Conservation (phyloP, 2,113 vertebrate genomes). For the Rafetus swinhoei region DNA sequence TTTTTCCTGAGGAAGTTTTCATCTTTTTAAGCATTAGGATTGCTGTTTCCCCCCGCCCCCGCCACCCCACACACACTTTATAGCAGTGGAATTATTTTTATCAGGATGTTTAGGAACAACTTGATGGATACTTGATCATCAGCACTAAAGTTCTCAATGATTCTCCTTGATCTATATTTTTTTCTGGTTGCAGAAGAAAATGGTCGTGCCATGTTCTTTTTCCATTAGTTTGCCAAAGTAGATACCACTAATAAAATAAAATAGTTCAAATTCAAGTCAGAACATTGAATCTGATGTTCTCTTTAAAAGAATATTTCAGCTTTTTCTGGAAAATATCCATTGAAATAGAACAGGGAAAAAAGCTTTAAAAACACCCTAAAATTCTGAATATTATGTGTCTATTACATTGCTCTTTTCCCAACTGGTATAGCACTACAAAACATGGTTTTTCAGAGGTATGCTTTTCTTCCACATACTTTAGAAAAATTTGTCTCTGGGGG, state of each 20-base stretch:
- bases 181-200: not conserved
- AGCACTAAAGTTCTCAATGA: not conserved
- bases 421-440: accelerated
- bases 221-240: not conserved
- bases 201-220: not conserved
- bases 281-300: not conserved
- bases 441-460: not conserved
- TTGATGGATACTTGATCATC: not conserved
- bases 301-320: not conserved
- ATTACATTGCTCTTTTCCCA: not conserved
- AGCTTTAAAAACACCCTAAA: not conserved
- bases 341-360: not conserved
- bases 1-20: too few relatives aligned
- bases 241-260: not conserved
- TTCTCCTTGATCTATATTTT: not conserved
- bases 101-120: accelerated
- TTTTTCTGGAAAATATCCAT: not conserved
- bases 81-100: too few relatives aligned
- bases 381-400: not conserved
- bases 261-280: not conserved
- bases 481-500: not conserved
- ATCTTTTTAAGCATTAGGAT: too few relatives aligned
- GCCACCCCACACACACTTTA: too few relatives aligned
- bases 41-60: too few relatives aligned
- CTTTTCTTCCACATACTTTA: not conserved